Percentiles rank a stretch among this genome's conserved stretches.
These are phyloP conservation scores for Cisticola juncidis DNA, from an alignment of 2,113 vertebrate species.

Conservation along the genomic window DNA sequence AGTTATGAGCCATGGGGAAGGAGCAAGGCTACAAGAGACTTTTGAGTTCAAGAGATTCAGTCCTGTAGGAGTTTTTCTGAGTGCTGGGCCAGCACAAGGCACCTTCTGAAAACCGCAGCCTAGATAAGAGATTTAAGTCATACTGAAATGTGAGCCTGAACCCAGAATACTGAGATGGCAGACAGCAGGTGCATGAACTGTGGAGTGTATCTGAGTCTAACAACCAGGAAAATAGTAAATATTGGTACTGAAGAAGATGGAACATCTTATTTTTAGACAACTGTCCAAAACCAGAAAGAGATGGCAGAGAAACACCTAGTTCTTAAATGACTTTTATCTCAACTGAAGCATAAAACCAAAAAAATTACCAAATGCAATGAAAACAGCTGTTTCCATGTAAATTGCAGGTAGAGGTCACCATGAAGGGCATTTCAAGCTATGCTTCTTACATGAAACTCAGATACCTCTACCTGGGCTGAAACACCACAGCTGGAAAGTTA, in stretches of 20 bases:
- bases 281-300: background rate
- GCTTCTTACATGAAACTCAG: background rate
- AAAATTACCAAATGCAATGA: background rate
- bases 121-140: background rate
- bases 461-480: background rate
- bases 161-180: background rate
- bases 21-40: background rate
- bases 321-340: background rate
- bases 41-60: background rate
- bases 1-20: background rate
- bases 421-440: background rate
- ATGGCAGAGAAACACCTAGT: background rate
- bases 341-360: background rate
- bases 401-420: background rate
- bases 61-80: background rate
- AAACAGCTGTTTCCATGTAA: background rate
- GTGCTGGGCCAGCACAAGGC: background rate
- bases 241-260: background rate
- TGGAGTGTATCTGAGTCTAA: background rate
- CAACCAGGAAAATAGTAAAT: background rate
- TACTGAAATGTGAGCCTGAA: background rate
- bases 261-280: background rate
- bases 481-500: background rate
- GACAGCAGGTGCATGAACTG: background rate
- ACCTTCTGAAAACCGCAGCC: background rate